Percentiles rank a stretch among this genome's conserved stretches.
These are phyloP conservation scores for Mirounga angustirostris DNA, from an alignment of 2,113 vertebrate genomes.

Conservation along the genomic window DNA sequence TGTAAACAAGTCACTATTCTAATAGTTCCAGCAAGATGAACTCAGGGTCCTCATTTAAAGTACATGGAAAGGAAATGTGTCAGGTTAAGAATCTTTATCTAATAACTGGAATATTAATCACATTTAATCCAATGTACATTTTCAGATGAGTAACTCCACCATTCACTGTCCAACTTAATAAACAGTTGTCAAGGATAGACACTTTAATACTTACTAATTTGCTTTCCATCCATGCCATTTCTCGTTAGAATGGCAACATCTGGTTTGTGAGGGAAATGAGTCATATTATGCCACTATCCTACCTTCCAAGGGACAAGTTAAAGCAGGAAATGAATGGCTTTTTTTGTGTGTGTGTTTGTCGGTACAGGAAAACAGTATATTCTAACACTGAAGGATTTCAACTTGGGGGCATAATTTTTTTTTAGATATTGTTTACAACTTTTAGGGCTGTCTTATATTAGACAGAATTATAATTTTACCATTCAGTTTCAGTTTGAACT, in stretches of 20 bases:
- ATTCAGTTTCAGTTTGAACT: slow-evolving; percentile 34
- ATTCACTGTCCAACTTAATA: background rate
- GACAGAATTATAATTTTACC: background rate
- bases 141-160: slow-evolving; percentile 40
- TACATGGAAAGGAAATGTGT: slow-evolving; percentile 3
- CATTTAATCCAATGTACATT: background rate
- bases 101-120: slow-evolving; percentile 44
- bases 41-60: slow-evolving; percentile 6
- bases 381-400: slow-evolving; percentile 8
- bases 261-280: slow-evolving; percentile 31
- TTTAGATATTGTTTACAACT: background rate
- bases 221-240: slow-evolving; percentile 37
- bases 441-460: background rate
- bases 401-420: background rate
- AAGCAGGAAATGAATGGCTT: slow-evolving; percentile 46
- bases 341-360: background rate
- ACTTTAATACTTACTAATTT: slow-evolving; percentile 52
- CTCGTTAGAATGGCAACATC: background rate
- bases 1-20: background rate
- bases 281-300: slow-evolving; percentile 31
- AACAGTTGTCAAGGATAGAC: background rate
- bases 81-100: slow-evolving; percentile 6
- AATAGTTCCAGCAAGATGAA: background rate
- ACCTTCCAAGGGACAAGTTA: slow-evolving; percentile 18
- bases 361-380: background rate